Evolutionary conservation across 1,140 invertebrate species (phyloP).

Genomic region (Drosophila cardini): DNA sequence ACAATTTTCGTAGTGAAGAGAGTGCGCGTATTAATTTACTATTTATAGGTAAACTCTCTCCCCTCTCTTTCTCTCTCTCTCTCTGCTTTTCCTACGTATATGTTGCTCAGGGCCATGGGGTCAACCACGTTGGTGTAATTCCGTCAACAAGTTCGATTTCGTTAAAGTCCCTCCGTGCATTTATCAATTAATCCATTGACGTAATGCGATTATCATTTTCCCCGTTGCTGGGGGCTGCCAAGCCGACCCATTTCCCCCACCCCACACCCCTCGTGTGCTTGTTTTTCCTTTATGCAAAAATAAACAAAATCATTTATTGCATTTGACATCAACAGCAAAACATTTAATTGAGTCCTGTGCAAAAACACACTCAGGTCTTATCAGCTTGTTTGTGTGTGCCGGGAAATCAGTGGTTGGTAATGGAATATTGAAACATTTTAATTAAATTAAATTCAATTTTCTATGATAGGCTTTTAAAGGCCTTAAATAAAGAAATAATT

Average conservation of each 20-base stretch:
- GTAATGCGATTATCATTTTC: conserved; percentile 65
- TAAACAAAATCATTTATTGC: conserved; percentile 23
- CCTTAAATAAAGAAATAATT: too few relatives aligned
- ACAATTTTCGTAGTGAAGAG: conserved; percentile 28
- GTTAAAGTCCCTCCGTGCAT: conserved; percentile 25
- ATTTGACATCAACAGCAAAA: conserved; percentile 17
- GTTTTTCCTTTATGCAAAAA: conserved; percentile 21
- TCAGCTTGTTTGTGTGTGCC: conserved; percentile 35
- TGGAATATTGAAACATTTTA: conserved; percentile 11
- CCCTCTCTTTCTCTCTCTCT: not conserved
- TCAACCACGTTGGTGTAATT: conserved; percentile 38
- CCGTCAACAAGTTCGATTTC: conserved; percentile 59
- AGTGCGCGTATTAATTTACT: conserved; percentile 13
- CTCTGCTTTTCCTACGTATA: not conserved
- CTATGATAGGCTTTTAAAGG: not conserved
- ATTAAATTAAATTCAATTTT: not conserved
- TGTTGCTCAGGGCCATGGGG: conserved; percentile 25
- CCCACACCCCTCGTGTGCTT: not conserved
- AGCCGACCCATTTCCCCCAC: not conserved
- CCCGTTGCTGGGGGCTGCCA: conserved; percentile 23
- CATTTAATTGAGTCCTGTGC: conserved; percentile 37
- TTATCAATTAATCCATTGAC: conserved; percentile 72
- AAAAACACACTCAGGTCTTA: conserved; percentile 29
- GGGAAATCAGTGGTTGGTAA: conserved; percentile 1
- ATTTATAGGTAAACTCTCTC: conserved; percentile 4